A percentile compares a stretch with the other conserved stretches of the same genome.
Conservation (phyloP, 2,888 invertebrate species). For the Unio pictorum region DNA sequence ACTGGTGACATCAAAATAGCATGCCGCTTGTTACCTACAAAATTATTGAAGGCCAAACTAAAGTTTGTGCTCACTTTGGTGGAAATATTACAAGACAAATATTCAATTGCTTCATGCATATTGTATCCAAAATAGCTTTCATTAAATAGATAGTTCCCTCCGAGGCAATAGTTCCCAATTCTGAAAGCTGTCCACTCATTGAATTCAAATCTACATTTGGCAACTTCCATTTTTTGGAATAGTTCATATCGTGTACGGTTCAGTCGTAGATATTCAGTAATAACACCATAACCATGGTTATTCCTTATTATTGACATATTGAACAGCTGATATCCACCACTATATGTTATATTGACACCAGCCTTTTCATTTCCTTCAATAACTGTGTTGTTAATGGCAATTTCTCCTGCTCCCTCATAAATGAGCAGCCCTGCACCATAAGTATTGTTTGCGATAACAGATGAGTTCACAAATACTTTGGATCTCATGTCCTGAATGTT, state of each 20-base stretch:
- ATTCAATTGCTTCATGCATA: slow-evolving; percentile 83
- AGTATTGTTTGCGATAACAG: slow-evolving; percentile 85
- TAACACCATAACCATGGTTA: slow-evolving; percentile 82
- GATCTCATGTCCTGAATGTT: slow-evolving; percentile 92
- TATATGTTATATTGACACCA: slow-evolving; percentile 95
- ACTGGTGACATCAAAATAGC: slow-evolving; percentile 66
- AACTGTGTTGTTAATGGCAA: slow-evolving; percentile 91
- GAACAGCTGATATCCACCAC: slow-evolving; percentile 93
- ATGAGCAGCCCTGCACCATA: slow-evolving; percentile 92
- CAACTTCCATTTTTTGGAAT: slow-evolving; percentile 73
- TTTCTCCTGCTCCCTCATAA: slow-evolving; percentile 90
- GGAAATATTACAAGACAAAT: slow-evolving; percentile 86
- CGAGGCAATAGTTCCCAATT: slow-evolving; percentile 91
- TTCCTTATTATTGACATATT: slow-evolving; percentile 88
- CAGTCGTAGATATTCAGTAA: slow-evolving; percentile 61
- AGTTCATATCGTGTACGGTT: slow-evolving; percentile 62
- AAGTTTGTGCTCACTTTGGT: slow-evolving; percentile 60
- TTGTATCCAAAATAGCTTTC: slow-evolving; percentile 92
- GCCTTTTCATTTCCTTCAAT: slow-evolving; percentile 83
- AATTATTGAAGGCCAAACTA: slow-evolving; percentile 66
- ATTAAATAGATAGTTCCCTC: slow-evolving; percentile 79
- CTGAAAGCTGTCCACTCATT: slow-evolving; percentile 91
- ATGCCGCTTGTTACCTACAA: slow-evolving; percentile 63
- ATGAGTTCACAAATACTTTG: slow-evolving; percentile 87
- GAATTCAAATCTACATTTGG: slow-evolving; percentile 88